Conservation (phyloP, 2,113 vertebrate species). For the Oncorhynchus keta region DNA sequence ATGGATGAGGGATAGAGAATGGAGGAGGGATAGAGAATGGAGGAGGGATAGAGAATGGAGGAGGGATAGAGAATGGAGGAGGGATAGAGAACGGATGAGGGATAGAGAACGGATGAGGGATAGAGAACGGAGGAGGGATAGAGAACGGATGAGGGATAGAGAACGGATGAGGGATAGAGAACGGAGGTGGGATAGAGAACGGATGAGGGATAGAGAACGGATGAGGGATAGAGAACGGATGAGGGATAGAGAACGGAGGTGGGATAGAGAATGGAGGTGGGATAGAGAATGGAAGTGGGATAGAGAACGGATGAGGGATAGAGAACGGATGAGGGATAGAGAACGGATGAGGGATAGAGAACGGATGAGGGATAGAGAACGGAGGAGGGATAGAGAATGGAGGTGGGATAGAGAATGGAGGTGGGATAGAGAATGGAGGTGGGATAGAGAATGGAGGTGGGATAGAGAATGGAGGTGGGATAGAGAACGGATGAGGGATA, state of each 20-base stretch:
- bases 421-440: not conserved
- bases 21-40: not conserved
- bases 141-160: conserved; percentile 6
- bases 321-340: not conserved
- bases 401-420: too few species aligned
- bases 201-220: not conserved
- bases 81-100: too few species aligned
- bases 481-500: not conserved
- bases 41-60: not conserved
- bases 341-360: not conserved
- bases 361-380: too few species aligned
- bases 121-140: not conserved
- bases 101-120: too few species aligned
- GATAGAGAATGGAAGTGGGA: not conserved
- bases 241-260: not conserved
- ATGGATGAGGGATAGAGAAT: not conserved
- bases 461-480: conserved; percentile 1
- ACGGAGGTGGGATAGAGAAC: too few species aligned
- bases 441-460: not conserved
- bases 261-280: not conserved
- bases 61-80: not conserved
- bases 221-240: not conserved
- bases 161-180: not conserved
- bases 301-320: too few species aligned
- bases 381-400: too few species aligned